Percentiles rank a stretch among this genome's conserved stretches.
These are phyloP conservation scores for Lytechinus variegatus DNA, from an alignment of 35 echinoderm and acorn worm species.

Conservation along the genomic window DNA sequence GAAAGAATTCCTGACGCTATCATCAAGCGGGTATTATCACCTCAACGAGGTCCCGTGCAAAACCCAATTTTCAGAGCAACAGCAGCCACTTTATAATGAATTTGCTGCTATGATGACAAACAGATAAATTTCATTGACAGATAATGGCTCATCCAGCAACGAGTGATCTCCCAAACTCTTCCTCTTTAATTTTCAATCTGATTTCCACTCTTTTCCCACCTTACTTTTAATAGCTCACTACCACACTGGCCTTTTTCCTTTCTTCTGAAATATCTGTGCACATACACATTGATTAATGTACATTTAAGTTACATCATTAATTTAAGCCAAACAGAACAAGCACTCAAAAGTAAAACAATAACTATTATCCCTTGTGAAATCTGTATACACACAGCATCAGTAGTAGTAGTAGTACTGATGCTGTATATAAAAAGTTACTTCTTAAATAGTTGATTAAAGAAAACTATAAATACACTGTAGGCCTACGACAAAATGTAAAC, in stretches of 20 bases:
- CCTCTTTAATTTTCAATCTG: not conserved
- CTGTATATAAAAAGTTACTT: too few relatives aligned
- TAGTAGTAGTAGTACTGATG: too few relatives aligned
- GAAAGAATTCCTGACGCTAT: not conserved
- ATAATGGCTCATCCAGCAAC: not conserved
- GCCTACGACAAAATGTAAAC: too few relatives aligned
- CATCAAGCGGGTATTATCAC: slow-evolving; percentile 10
- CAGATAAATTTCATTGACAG: slow-evolving; percentile 19
- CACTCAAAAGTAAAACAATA: too few relatives aligned
- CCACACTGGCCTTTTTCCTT: not conserved
- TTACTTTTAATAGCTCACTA: not conserved
- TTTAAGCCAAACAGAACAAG: too few relatives aligned
- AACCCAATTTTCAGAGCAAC: not conserved
- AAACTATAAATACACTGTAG: too few relatives aligned
- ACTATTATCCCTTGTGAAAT: too few relatives aligned
- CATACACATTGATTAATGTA: too few relatives aligned
- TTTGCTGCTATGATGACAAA: slow-evolving; percentile 12
- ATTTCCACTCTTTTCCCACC: not conserved
- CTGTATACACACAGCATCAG: too few relatives aligned
- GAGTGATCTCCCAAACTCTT: not conserved
- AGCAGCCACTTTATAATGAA: not conserved
- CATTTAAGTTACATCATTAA: too few relatives aligned
- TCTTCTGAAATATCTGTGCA: too few relatives aligned
- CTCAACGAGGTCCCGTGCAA: not conserved
- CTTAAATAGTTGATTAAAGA: too few relatives aligned